A percentile compares a stretch with the other conserved stretches of the same genome.
These are phyloP conservation scores for Ammodytes dubius DNA, from an alignment of 2,113 vertebrate species.

Conservation along the genomic window DNA sequence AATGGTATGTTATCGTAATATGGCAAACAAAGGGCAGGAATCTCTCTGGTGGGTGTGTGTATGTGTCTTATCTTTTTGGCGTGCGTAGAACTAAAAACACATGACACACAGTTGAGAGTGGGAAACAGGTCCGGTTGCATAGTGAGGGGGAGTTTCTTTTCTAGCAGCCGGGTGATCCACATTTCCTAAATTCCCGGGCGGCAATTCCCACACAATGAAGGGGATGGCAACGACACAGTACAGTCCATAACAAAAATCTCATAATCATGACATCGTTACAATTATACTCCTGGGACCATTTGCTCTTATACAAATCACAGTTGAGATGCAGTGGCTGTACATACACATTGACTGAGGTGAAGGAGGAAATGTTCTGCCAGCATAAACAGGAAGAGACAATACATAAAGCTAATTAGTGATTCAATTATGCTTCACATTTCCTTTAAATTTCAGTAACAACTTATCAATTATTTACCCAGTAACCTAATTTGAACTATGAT, in stretches of 20 bases:
- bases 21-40: constrained; percentile 9
- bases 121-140: constrained; percentile 63
- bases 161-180: constrained; percentile 28
- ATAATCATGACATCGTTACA: no score
- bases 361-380: not conserved
- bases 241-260: not conserved
- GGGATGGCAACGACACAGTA: constrained; percentile 5
- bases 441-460: not conserved
- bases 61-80: constrained; percentile 1
- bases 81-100: constrained; percentile 11
- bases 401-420: not conserved
- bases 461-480: not conserved
- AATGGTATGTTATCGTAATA: not conserved
- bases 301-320: not conserved
- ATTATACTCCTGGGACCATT: not conserved
- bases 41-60: constrained; percentile 14
- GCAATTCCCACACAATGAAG: constrained; percentile 25
- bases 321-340: not conserved
- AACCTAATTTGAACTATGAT: not conserved
- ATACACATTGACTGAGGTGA: not conserved
- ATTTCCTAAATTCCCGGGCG: constrained; percentile 71
- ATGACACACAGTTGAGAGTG: constrained; percentile 45
- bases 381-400: not conserved
- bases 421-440: not conserved
- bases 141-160: constrained; percentile 38